These are phyloP conservation scores for Aviceda subcristata DNA, from an alignment of 2,113 vertebrate species.

Conservation along the genomic window DNA sequence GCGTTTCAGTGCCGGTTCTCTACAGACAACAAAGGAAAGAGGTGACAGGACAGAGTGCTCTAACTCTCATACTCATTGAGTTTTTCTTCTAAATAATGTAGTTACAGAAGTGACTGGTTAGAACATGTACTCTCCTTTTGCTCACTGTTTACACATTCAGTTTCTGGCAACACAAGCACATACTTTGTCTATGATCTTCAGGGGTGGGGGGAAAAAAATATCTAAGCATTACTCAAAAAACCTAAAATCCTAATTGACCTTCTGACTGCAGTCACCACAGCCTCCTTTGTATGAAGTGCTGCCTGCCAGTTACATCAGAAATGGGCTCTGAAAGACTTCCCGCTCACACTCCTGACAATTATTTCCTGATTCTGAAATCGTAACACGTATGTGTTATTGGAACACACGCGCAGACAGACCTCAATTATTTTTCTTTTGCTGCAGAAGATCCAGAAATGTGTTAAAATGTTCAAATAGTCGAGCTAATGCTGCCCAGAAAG, in stretches of 20 bases:
- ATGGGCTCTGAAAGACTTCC: neutral
- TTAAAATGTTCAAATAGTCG: neutral
- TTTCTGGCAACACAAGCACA: neutral
- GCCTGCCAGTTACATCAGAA: neutral
- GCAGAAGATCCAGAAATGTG: neutral
- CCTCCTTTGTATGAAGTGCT: neutral
- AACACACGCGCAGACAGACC: neutral
- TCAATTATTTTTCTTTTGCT: neutral
- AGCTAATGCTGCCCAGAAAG: neutral
- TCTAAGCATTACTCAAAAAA: neutral
- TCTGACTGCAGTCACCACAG: neutral
- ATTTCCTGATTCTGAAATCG: neutral
- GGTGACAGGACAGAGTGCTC: neutral
- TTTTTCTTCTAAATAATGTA: neutral
- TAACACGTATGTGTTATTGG: rapidly evolving
- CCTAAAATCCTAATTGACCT: neutral
- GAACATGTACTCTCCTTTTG: neutral
- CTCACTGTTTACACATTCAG: neutral
- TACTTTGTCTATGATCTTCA: neutral
- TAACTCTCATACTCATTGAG: rapidly evolving
- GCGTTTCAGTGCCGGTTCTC: rapidly evolving
- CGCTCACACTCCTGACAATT: neutral
- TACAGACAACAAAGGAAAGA: neutral
- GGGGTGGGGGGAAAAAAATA: rapidly evolving
- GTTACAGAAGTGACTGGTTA: neutral